These are phyloP conservation scores for Pollachius pollachius DNA, from an alignment of 2,113 vertebrate species.

Conservation along the genomic window DNA sequence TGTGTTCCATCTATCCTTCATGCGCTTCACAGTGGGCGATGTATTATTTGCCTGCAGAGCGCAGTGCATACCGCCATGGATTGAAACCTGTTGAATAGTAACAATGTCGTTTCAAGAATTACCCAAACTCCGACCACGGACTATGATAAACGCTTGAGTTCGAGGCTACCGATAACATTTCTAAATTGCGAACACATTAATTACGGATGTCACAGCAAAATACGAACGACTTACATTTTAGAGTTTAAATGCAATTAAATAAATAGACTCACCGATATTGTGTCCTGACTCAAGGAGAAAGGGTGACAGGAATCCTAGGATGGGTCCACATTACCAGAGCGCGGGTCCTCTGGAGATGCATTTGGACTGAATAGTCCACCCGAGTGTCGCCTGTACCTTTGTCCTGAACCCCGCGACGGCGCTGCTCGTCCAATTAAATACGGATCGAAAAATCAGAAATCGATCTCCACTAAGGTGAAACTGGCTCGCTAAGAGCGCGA, in stretches of 20 bases:
- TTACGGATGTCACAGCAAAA: background rate
- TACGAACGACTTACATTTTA: background rate
- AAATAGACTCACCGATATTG: background rate
- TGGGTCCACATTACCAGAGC: background rate
- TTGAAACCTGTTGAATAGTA: constrained; percentile 56
- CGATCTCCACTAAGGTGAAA: too few relatives aligned
- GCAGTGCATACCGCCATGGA: background rate
- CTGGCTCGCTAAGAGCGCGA: too few relatives aligned
- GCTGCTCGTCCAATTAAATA: too few relatives aligned
- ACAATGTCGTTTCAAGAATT: constrained; percentile 2
- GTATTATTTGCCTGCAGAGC: too few relatives aligned
- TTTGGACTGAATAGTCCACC: too few relatives aligned
- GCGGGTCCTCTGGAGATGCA: background rate
- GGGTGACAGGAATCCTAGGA: background rate
- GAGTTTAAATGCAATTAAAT: background rate
- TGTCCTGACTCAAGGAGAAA: background rate
- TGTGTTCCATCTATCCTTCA: too few relatives aligned
- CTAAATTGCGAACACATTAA: background rate
- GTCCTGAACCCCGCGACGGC: too few relatives aligned
- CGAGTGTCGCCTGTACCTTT: too few relatives aligned
- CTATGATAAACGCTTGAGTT: background rate
- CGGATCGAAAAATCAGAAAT: too few relatives aligned
- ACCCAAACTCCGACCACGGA: background rate
- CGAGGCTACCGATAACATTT: background rate
- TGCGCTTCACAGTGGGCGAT: too few relatives aligned